phyloP scores from a whole-genome alignment of 2,113 vertebrate genomes.

The Amia ocellicauda region DNA sequence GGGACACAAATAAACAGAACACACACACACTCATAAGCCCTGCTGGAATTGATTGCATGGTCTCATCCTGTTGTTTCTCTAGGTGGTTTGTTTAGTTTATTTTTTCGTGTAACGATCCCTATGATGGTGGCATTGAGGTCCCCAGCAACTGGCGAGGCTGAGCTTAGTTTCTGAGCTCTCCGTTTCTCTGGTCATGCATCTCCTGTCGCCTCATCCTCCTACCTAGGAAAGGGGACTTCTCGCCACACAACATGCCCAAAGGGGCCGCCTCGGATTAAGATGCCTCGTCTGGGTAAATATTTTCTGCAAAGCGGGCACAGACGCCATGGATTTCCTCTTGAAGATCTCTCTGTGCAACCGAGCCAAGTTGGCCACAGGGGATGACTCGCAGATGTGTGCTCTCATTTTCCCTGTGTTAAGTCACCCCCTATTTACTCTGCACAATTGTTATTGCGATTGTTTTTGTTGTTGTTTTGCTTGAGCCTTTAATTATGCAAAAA shows the following conservation, averaged over 20 bases:
- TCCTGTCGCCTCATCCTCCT: neutral
- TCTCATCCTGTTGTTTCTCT: slow-evolving; percentile 10
- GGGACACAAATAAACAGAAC: no score
- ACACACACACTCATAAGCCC: neutral
- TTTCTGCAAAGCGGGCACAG: slow-evolving; percentile 23
- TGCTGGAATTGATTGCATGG: slow-evolving; percentile 17
- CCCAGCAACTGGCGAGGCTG: slow-evolving; percentile 7
- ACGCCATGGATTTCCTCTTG: slow-evolving; percentile 22
- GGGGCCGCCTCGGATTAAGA: slow-evolving; percentile 26
- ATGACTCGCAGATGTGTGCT: slow-evolving; percentile 34
- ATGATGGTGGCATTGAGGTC: slow-evolving; percentile 12
- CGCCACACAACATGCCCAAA: slow-evolving; percentile 22
- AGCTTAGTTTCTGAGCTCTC: neutral
- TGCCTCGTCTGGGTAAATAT: slow-evolving; percentile 34
- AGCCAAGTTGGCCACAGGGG: slow-evolving; percentile 28
- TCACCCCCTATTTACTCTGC: neutral
- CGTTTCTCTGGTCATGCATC: neutral
- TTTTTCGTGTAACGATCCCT: neutral
- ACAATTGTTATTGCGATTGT: neutral
- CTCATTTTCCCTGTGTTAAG: slow-evolving; percentile 5
- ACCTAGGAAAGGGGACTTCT: neutral
- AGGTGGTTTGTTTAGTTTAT: slow-evolving; percentile 1
- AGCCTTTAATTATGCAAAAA: no score
- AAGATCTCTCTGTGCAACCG: slow-evolving; percentile 17
- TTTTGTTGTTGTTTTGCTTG: no score